Evolutionary conservation across 92 coral and sea anemone species (phyloP).

Genomic region (Blastomussa wellsi): DNA sequence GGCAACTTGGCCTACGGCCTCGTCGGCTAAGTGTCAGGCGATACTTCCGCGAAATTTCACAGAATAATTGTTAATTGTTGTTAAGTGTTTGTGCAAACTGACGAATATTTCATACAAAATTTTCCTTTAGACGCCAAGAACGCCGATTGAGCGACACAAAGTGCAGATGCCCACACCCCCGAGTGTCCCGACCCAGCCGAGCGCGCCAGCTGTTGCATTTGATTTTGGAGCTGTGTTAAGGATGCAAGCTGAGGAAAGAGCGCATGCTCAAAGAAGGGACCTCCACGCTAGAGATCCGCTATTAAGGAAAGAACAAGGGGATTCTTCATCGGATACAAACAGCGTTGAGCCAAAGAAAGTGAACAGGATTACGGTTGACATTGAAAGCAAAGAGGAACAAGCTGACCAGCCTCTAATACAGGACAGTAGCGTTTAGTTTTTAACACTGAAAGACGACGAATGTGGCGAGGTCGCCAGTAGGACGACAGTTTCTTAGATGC

Average conservation of each 20-base stretch:
- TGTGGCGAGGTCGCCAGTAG: too few species aligned
- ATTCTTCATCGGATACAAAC: conserved; percentile 12
- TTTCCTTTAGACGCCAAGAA: conserved; percentile 39
- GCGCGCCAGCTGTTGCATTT: conserved; percentile 14
- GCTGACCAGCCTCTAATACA: not conserved
- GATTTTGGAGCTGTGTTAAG: conserved; percentile 47
- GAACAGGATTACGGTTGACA: conserved; percentile 25
- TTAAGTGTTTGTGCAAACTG: not conserved
- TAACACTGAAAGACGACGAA: not conserved
- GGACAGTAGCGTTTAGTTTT: conserved; percentile 10
- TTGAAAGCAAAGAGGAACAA: conserved; percentile 14
- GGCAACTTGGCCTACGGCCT: too few species aligned
- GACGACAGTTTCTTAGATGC: not conserved
- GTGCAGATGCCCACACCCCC: conserved; percentile 16
- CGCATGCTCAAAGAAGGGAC: not conserved
- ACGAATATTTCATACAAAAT: not conserved
- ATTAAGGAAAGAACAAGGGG: conserved; percentile 13
- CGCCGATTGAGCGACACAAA: conserved; percentile 29
- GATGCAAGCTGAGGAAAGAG: conserved; percentile 38
- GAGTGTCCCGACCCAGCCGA: not conserved
- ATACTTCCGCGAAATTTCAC: too few species aligned
- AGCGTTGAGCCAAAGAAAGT: not conserved
- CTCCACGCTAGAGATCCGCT: conserved; percentile 18
- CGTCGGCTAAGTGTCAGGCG: too few species aligned
- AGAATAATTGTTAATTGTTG: too few species aligned